These are phyloP conservation scores for Drosophila algonquin DNA, from an alignment of 2,888 invertebrate genomes.

Conservation along the genomic window DNA sequence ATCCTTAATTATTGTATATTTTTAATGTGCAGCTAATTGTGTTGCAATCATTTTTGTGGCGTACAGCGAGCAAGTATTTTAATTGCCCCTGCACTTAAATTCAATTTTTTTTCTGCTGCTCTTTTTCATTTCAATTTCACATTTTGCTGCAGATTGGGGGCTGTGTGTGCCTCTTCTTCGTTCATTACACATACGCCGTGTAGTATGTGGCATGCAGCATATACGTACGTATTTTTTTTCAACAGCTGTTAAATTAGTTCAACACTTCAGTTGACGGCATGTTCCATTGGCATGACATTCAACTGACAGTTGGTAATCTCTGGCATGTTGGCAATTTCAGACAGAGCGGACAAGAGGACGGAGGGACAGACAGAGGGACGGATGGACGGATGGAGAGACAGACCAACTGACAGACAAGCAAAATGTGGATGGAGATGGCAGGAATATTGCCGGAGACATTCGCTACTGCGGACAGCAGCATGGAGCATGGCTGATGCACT, in stretches of 20 bases:
- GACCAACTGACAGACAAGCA: constrained; percentile 42
- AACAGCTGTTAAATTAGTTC: constrained; percentile 84
- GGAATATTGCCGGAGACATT: constrained; percentile 7
- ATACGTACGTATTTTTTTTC: constrained; percentile 65
- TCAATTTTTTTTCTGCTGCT: constrained; percentile 49
- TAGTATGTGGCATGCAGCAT: constrained; percentile 38
- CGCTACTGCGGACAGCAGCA: constrained; percentile 34
- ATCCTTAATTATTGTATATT: constrained; percentile 79
- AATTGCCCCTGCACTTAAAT: constrained; percentile 68
- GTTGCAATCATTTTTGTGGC: constrained; percentile 69
- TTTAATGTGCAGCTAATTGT: constrained; percentile 83
- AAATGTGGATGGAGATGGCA: constrained; percentile 27
- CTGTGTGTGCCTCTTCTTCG: constrained; percentile 46
- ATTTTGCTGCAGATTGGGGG: constrained; percentile 28
- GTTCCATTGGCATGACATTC: constrained; percentile 82
- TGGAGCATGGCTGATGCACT: constrained; percentile 34
- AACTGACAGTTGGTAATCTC: constrained; percentile 83
- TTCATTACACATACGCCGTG: constrained; percentile 73
- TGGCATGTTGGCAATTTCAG: constrained; percentile 82
- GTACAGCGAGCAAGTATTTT: constrained; percentile 74
- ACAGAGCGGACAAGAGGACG: constrained; percentile 68
- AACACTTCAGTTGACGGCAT: constrained; percentile 83
- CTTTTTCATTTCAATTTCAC: constrained; percentile 55
- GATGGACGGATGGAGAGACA: constrained; percentile 9
- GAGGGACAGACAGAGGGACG: constrained; percentile 9